Percentiles rank a stretch among this genome's conserved stretches.
Evolutionary conservation across 1,140 invertebrate genomes (phyloP).

Genomic region (Drosophila tani): DNA sequence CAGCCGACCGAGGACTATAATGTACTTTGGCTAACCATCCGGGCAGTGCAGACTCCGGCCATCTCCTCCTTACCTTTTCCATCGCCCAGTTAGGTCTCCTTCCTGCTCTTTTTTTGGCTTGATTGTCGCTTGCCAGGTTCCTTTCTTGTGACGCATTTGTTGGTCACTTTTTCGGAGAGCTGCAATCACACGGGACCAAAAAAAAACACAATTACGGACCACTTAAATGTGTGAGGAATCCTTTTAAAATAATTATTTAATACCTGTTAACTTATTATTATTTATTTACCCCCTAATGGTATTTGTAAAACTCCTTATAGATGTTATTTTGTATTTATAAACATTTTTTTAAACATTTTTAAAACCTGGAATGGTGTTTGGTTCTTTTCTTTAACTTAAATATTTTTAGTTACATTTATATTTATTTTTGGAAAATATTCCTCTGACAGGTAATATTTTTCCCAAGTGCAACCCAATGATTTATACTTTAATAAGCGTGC

Average conservation of each 20-base stretch:
- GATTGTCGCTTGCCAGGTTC: conserved; percentile 40
- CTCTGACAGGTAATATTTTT: background rate
- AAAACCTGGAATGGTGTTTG: too few relatives aligned
- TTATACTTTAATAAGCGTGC: conserved; percentile 81
- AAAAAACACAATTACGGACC: background rate
- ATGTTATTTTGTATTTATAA: too few relatives aligned
- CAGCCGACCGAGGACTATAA: conserved; percentile 68
- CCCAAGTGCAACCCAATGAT: conserved; percentile 58
- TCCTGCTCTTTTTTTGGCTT: conserved; percentile 12
- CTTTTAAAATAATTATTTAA: background rate
- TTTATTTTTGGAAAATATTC: background rate
- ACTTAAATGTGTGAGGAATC: background rate
- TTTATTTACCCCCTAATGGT: too few relatives aligned
- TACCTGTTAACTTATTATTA: too few relatives aligned
- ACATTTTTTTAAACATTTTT: too few relatives aligned
- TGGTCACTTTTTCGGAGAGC: conserved; percentile 45
- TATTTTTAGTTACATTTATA: background rate
- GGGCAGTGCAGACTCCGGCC: conserved; percentile 17
- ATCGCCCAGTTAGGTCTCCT: conserved; percentile 1
- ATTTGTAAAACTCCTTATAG: too few relatives aligned
- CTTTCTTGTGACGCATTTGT: conserved; percentile 52
- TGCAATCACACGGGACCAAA: conserved; percentile 3
- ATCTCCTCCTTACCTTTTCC: conserved; percentile 17
- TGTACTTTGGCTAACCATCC: conserved; percentile 69
- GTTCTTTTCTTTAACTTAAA: background rate